Percentiles rank a stretch among this genome's conserved stretches.
Evolutionary conservation across 2,797 vertebrate species (phyloP).

Genomic region (Gambelia wislizenii): DNA sequence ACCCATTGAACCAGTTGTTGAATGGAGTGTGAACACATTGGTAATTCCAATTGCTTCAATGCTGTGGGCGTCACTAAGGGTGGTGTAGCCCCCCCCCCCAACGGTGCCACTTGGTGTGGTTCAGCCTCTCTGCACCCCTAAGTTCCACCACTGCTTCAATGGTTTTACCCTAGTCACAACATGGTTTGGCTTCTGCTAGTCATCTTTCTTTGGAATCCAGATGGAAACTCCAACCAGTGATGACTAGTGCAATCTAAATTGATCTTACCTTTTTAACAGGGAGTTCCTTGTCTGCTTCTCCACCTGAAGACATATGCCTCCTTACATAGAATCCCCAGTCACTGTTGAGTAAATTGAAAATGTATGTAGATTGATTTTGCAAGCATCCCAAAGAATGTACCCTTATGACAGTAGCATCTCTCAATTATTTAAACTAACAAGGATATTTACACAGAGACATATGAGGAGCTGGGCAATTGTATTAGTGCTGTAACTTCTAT

Average conservation of each 20-base stretch:
- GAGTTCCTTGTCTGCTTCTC: neutral
- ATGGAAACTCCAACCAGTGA: neutral
- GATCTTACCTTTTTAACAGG: neutral
- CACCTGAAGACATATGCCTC: neutral
- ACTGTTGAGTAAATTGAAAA: constrained; percentile 17
- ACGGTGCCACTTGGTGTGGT: no score
- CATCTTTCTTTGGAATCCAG: neutral
- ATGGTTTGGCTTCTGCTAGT: no score
- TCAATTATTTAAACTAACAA: constrained; percentile 30
- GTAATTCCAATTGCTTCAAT: no score
- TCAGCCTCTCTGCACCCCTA: no score
- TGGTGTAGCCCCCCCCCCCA: no score
- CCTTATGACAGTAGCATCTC: constrained; percentile 7
- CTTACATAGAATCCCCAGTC: neutral
- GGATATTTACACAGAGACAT: neutral
- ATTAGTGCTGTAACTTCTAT: constrained; percentile 18
- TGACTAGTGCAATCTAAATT: neutral
- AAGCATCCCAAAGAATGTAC: neutral
- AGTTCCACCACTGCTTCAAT: no score
- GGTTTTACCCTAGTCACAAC: no score
- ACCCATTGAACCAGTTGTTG: no score
- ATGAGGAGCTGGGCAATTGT: neutral
- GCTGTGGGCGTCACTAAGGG: no score
- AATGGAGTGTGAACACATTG: neutral
- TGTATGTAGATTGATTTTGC: neutral